Conservation (phyloP, 2,113 vertebrate species). For the Scytalopus superciliaris region DNA sequence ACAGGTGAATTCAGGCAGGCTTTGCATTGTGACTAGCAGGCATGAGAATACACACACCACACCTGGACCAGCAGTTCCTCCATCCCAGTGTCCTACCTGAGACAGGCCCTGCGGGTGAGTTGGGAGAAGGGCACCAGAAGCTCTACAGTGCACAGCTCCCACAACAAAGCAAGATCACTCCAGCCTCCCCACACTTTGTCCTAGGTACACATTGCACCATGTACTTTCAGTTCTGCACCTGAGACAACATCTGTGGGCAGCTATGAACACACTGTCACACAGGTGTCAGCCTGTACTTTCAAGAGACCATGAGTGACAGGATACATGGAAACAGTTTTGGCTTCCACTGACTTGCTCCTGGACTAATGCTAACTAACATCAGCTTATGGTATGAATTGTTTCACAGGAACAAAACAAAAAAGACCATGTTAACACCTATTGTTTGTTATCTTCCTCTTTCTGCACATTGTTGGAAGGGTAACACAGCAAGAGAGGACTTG, state of each 20-base stretch:
- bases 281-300: background rate
- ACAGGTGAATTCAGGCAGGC: background rate
- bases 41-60: accelerated
- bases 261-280: accelerated
- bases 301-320: background rate
- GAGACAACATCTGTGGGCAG: background rate
- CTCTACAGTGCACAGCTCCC: background rate
- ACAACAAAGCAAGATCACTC: background rate
- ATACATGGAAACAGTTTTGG: background rate
- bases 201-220: background rate
- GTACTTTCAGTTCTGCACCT: background rate
- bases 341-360: background rate
- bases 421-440: background rate
- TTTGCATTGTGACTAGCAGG: background rate
- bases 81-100: background rate
- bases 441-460: background rate
- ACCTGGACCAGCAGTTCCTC: background rate
- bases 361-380: background rate
- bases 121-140: background rate
- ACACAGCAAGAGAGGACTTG: background rate
- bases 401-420: background rate
- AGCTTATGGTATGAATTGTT: background rate
- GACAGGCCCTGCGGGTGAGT: background rate
- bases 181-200: background rate
- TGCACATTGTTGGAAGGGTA: background rate